Percentiles rank a stretch among this genome's conserved stretches.
These are phyloP conservation scores for Gila robusta DNA, from an alignment of 2,797 vertebrate species.

Conservation along the genomic window DNA sequence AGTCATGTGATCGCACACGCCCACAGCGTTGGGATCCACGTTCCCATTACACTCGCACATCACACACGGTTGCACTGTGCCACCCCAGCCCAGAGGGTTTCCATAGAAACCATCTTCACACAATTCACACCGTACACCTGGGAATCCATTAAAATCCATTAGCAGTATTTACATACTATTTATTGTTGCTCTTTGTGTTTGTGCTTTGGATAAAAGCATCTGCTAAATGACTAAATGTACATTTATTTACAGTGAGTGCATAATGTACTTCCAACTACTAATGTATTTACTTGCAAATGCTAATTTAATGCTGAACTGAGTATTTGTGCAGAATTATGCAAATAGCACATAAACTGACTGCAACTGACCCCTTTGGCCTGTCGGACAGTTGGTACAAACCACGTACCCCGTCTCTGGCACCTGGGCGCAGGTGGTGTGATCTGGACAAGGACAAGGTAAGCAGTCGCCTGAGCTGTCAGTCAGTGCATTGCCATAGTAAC, in stretches of 20 bases:
- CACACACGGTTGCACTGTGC: slow-evolving; percentile 73
- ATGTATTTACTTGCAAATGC: not conserved
- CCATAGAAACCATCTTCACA: slow-evolving; percentile 93
- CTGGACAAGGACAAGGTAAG: slow-evolving; percentile 89
- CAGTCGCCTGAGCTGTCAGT: slow-evolving; percentile 80
- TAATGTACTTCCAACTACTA: not conserved
- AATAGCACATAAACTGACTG: slow-evolving; percentile 12
- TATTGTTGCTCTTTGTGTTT: not conserved
- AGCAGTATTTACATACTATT: not conserved
- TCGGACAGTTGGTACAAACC: slow-evolving; percentile 90
- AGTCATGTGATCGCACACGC: slow-evolving; percentile 84
- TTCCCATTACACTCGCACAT: slow-evolving; percentile 87
- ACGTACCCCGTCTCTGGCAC: slow-evolving; percentile 81
- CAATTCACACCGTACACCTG: slow-evolving; percentile 88
- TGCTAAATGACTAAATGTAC: not conserved
- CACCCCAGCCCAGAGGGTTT: slow-evolving; percentile 85
- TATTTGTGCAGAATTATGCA: not conserved
- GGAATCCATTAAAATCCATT: slow-evolving; percentile 13
- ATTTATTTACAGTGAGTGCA: slow-evolving; percentile 8
- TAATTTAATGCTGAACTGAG: not conserved
- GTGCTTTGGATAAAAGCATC: not conserved
- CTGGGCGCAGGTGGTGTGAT: slow-evolving; percentile 78
- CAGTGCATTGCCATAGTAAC: slow-evolving; percentile 90
- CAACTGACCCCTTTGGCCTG: slow-evolving; percentile 85
- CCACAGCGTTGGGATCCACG: slow-evolving; percentile 87